These are phyloP conservation scores for Pangasius mekongensis DNA, from an alignment of 2,797 vertebrate species.

Conservation along the genomic window DNA sequence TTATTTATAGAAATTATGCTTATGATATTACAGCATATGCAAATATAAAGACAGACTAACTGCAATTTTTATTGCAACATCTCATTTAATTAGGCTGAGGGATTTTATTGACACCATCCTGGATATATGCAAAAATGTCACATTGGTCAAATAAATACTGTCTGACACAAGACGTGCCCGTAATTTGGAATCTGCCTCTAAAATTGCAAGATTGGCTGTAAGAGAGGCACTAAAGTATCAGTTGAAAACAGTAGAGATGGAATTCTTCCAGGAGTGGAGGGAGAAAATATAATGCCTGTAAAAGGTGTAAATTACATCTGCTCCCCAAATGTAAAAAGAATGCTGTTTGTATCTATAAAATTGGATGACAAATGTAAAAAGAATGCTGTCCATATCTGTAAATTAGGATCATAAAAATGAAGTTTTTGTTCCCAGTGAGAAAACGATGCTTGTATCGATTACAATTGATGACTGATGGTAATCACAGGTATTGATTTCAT, in stretches of 20 bases:
- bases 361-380: background rate
- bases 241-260: background rate
- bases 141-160: background rate
- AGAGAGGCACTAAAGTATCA: background rate
- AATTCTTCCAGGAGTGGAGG: background rate
- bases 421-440: background rate
- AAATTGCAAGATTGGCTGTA: background rate
- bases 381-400: background rate
- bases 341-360: background rate
- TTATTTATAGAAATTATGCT: background rate
- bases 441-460: slow-evolving; percentile 5
- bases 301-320: background rate
- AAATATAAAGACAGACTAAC: no score
- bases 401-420: background rate
- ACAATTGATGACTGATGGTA: slow-evolving; percentile 8
- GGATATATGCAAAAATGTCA: no score
- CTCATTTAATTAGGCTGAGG: no score
- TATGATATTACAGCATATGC: background rate
- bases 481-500: background rate
- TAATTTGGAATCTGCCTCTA: background rate
- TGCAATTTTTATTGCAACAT: background rate
- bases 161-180: background rate
- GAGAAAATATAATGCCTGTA: background rate
- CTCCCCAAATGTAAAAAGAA: background rate
- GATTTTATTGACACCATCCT: background rate